Evolutionary conservation across 2,113 vertebrate species (phyloP), one percentile per base, ranked within the genome.

Genomic region (Macrotis lagotis): DNA sequence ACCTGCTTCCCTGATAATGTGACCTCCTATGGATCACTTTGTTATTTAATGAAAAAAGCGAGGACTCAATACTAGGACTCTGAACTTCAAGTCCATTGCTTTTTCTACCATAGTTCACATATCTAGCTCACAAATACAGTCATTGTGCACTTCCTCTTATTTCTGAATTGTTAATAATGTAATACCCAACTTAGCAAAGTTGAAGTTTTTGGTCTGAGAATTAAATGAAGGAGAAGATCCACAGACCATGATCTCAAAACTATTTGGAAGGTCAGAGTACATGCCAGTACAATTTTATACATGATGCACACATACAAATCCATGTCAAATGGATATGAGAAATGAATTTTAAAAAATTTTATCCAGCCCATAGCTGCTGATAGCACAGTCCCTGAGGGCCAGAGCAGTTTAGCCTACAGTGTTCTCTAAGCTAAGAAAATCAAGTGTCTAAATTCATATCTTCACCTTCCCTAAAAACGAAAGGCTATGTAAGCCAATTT

Each of bases 271-370:
- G 88, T 48, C 44, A 6, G 26, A 19, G 83, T 37, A 59, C 95
- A 22, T 0, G 91, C 95, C 90, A n/a, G 89, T 89, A 90, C 93
- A 96, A 90, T 96, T 97, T 96, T 96, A 93, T 95, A 91, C 83
- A 94, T 83, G 90, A 94, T 83, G 90, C 83, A 94, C 91, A 91
- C 66, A 3, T 91, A 93, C 92, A 97, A 97, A 55, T 92, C 94
- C 95, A 88, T 93, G 95, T 96, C 95, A 97, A 97, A 88, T 88
- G 91, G 92, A 92, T 96, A 95, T 96, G 92, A 95, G 95, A 97
- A 94, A 96, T 93, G 94, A 98, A 96, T 98, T 97, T 97, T 96
- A 96, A 98, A 97, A 97, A 96, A 93, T 51, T 90, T 96, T 48
- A 93, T 52, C n/a, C 91, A 95, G 94, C 96, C 96, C 94, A 96